These are phyloP conservation scores for Melanostoma scalare DNA, from an alignment of 2,888 invertebrate genomes.

Conservation along the genomic window DNA sequence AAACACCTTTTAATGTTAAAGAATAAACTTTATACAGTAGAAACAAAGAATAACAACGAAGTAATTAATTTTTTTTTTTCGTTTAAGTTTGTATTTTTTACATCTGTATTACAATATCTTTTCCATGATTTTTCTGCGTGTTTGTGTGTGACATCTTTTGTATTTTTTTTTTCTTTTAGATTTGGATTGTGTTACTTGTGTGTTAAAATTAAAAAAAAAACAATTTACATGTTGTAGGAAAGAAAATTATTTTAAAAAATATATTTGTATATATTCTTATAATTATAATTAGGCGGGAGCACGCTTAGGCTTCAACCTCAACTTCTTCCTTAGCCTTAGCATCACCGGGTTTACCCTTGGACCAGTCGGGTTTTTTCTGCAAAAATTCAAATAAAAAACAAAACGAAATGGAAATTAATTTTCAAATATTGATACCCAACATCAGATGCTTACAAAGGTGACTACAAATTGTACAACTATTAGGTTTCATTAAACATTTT, in stretches of 20 bases:
- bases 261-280: constrained; percentile 79
- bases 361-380: constrained; percentile 97
- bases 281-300: constrained; percentile 80
- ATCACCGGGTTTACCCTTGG: constrained; percentile 93
- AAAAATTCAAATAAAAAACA: constrained; percentile 79
- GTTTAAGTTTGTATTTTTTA: constrained; percentile 71
- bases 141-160: constrained; percentile 67
- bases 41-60: constrained; percentile 48
- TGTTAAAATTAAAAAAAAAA: constrained; percentile 72
- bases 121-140: constrained; percentile 67
- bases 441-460: constrained; percentile 44
- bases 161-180: constrained; percentile 70
- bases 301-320: constrained; percentile 91
- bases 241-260: constrained; percentile 79
- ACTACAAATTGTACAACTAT: constrained; percentile 61
- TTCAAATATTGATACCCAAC: not conserved
- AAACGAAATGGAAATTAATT: constrained; percentile 3
- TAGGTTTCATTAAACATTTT: constrained; percentile 29
- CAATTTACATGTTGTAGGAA: constrained; percentile 73
- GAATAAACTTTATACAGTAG: constrained; percentile 39
- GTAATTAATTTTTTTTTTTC: constrained; percentile 49
- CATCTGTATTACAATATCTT: constrained; percentile 74
- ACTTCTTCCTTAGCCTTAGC: constrained; percentile 93
- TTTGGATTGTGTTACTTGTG: constrained; percentile 70
- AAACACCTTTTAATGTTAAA: not conserved